Evolutionary conservation across 2,113 vertebrate genomes (phyloP).

Genomic region (Cryptomyrus ogoouensis): DNA sequence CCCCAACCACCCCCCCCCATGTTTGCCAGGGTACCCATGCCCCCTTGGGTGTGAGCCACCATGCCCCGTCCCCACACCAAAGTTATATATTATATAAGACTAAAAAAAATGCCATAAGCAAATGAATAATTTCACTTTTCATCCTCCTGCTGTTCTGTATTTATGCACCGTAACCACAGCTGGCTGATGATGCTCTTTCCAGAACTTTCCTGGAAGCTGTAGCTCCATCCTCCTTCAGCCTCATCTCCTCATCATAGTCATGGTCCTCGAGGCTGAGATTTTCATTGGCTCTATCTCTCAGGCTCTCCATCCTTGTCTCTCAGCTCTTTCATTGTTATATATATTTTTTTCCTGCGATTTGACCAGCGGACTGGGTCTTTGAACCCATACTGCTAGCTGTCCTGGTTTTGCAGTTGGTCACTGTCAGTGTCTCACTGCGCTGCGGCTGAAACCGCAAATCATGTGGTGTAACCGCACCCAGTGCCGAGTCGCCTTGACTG

Average conservation of each 20-base stretch:
- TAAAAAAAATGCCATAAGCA: not conserved
- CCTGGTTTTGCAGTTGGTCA: not conserved
- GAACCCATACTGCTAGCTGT: not conserved
- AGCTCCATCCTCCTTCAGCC: not conserved
- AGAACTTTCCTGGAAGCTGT: not conserved
- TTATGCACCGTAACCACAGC: not conserved
- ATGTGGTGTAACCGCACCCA: not conserved
- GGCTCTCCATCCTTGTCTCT: not conserved
- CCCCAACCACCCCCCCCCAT: too few relatives aligned
- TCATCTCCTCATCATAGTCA: not conserved
- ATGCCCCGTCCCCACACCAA: not conserved
- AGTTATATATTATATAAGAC: not conserved
- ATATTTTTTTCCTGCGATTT: not conserved
- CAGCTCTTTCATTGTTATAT: not conserved
- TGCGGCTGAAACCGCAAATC: not conserved
- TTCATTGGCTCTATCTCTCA: not conserved
- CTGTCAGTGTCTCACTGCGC: not conserved
- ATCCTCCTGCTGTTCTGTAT: not conserved
- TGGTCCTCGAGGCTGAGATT: not conserved
- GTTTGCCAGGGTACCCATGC: too few relatives aligned
- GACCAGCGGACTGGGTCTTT: not conserved
- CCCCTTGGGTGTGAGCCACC: too few relatives aligned
- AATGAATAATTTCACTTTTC: not conserved
- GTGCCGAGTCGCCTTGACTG: not conserved
- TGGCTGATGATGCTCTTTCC: not conserved